Conservation (phyloP, 1,140 invertebrate species). For the Sycobia sp. region DNA sequence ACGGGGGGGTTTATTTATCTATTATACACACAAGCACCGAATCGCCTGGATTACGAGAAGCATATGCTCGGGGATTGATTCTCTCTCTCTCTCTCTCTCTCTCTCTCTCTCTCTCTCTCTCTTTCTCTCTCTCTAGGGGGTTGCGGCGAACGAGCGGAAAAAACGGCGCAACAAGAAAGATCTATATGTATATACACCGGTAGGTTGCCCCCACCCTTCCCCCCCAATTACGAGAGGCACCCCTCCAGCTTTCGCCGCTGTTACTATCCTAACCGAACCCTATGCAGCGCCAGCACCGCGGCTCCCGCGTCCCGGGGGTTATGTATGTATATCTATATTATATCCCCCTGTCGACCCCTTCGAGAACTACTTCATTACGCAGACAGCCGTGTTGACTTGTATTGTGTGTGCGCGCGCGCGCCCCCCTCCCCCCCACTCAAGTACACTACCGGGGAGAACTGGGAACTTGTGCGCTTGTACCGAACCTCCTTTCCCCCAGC, state of each 20-base stretch:
- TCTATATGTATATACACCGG: too few relatives aligned
- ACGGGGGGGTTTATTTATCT: slow-evolving; percentile 59
- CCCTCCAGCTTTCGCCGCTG: slow-evolving; percentile 38
- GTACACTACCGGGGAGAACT: too few relatives aligned
- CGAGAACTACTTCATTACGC: slow-evolving; percentile 63
- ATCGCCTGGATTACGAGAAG: slow-evolving; percentile 53
- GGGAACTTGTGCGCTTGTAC: too few relatives aligned
- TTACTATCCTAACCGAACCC: slow-evolving; percentile 2
- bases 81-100: slow-evolving; percentile 34
- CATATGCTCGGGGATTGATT: slow-evolving; percentile 58
- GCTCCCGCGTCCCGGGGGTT: slow-evolving; percentile 30
- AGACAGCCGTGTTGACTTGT: slow-evolving; percentile 64
- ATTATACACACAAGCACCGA: slow-evolving; percentile 56
- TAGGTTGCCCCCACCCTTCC: too few relatives aligned
- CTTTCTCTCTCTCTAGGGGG: slow-evolving; percentile 35
- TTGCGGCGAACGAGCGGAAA: slow-evolving; percentile 38
- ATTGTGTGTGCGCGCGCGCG: slow-evolving; percentile 47
- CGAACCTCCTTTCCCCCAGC: too few relatives aligned
- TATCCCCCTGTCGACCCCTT: slow-evolving; percentile 47
- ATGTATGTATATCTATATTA: too few relatives aligned
- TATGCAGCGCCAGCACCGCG: neutral
- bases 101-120: neutral
- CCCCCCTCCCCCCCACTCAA: slow-evolving; percentile 22
- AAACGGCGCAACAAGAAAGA: too few relatives aligned
- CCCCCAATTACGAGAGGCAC: slow-evolving; percentile 58